Conservation (phyloP, 1,140 invertebrate species). For the Periplaneta americana region DNA sequence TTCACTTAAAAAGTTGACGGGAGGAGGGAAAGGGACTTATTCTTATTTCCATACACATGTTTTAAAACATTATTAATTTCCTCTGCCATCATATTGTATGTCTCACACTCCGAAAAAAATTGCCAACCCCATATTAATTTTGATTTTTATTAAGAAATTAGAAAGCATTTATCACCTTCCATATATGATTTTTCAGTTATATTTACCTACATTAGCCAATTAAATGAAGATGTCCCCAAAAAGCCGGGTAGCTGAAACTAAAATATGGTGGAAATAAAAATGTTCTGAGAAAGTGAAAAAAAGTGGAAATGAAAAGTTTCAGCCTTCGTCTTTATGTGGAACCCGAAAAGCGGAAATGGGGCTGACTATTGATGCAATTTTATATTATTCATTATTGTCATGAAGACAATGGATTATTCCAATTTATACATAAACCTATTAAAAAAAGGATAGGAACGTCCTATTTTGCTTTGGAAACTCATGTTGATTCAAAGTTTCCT, state of each 20-base stretch:
- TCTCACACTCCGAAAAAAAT: too few species aligned
- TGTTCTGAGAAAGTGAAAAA: not conserved
- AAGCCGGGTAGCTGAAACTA: not conserved
- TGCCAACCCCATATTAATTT: not conserved
- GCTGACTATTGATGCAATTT: not conserved
- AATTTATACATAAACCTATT: not conserved
- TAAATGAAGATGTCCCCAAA: not conserved
- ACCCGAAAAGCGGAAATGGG: not conserved
- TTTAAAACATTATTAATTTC: not conserved
- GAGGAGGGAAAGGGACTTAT: not conserved
- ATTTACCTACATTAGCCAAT: not conserved
- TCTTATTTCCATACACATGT: not conserved
- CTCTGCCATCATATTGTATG: not conserved
- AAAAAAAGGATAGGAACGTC: not conserved
- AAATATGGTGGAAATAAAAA: not conserved
- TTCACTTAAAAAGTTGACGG: too few species aligned
- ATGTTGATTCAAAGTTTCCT: not conserved
- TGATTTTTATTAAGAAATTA: too few species aligned
- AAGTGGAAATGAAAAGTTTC: not conserved
- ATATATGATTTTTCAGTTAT: too few species aligned
- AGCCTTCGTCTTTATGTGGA: not conserved
- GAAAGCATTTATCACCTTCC: too few species aligned
- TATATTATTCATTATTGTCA: not conserved
- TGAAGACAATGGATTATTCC: not conserved
- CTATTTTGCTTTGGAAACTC: not conserved